A percentile compares a stretch with the other conserved stretches of the same genome.
Conservation (phyloP, 2,113 vertebrate species). For the Xiphophorus maculatus region DNA sequence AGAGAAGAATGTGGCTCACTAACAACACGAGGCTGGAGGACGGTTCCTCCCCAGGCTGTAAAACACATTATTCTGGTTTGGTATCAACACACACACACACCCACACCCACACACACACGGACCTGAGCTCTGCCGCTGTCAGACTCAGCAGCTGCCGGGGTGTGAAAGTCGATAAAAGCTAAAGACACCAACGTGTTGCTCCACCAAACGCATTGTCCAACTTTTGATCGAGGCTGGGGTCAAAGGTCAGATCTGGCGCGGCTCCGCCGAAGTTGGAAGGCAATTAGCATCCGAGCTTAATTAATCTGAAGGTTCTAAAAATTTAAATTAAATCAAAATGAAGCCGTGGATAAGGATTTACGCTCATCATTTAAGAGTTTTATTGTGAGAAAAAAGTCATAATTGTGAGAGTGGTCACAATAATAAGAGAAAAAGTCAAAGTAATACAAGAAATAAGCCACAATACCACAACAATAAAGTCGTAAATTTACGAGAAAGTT, state of each 20-base stretch:
- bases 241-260: conserved; percentile 20
- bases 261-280: conserved; percentile 11
- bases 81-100: conserved; percentile 23
- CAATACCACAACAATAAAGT: too few relatives aligned
- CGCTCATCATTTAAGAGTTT: background rate
- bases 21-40: conserved; percentile 55
- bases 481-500: too few relatives aligned
- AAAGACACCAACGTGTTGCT: conserved; percentile 18
- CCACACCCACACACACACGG: conserved; percentile 7
- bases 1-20: conserved; percentile 61
- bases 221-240: conserved; percentile 53
- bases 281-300: conserved; percentile 30
- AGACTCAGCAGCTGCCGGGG: conserved; percentile 59
- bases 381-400: too few relatives aligned
- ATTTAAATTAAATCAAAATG: background rate
- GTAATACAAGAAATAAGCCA: too few relatives aligned
- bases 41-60: conserved; percentile 61
- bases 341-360: background rate
- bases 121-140: background rate
- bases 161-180: conserved; percentile 65
- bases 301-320: conserved; percentile 26
- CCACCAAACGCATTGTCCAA: conserved; percentile 6
- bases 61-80: conserved; percentile 57
- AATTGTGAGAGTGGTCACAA: too few relatives aligned
- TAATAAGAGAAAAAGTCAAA: too few relatives aligned